Percentiles rank a stretch among this genome's conserved stretches.
Conservation (phyloP, 92 coral and sea anemone genomes). For the Muricea muricata region DNA sequence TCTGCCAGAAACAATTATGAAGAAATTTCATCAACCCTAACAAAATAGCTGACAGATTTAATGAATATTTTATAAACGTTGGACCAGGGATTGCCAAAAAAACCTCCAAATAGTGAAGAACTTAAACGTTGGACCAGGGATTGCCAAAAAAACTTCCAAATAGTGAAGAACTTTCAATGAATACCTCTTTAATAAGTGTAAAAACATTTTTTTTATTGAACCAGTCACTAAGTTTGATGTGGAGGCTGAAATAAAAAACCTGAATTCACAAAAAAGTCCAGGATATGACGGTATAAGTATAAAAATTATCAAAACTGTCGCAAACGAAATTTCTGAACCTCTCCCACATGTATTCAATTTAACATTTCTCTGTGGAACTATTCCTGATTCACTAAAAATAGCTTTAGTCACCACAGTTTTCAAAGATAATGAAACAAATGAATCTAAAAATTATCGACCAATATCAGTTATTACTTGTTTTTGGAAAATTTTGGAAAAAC, state of each 20-base stretch:
- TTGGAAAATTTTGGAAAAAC: conserved; percentile 17
- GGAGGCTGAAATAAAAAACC: too few species aligned
- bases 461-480: conserved; percentile 7
- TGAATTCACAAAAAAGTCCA: not conserved
- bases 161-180: too few species aligned
- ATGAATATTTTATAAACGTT: conserved; percentile 25
- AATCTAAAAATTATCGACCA: too few species aligned
- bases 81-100: conserved; percentile 26
- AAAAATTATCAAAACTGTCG: not conserved
- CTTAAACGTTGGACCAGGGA: conserved; percentile 34
- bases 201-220: too few species aligned
- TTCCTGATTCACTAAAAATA: not conserved
- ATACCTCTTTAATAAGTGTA: too few species aligned
- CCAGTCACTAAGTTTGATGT: too few species aligned
- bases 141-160: not conserved
- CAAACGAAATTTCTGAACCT: conserved; percentile 2
- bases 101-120: too few species aligned
- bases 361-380: not conserved
- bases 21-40: too few species aligned
- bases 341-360: conserved; percentile 11
- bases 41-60: conserved; percentile 18
- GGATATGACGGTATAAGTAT: conserved; percentile 4
- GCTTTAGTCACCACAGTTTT: too few species aligned
- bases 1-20: not conserved
- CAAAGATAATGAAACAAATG: not conserved